A percentile compares a stretch with the other conserved stretches of the same genome.
Conservation (phyloP, 2,797 vertebrate genomes). For the Streptopelia turtur region DNA sequence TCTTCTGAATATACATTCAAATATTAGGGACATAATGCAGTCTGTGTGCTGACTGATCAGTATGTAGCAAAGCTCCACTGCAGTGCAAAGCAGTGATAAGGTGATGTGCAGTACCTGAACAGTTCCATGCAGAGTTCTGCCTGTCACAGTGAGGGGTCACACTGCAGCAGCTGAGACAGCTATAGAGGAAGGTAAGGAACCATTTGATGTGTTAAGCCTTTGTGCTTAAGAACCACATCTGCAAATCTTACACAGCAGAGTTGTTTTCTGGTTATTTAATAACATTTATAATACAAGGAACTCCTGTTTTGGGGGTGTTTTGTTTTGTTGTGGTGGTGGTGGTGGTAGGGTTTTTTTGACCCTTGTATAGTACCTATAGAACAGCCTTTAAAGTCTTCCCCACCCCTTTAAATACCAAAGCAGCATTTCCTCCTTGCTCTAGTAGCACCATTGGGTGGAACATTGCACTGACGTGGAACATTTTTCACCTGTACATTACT, state of each 20-base stretch:
- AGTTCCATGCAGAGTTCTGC: not conserved
- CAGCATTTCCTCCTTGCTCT: not conserved
- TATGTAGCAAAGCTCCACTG: not conserved
- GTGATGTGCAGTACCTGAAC: not conserved
- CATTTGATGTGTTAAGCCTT: not conserved
- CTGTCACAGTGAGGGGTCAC: fast-evolving
- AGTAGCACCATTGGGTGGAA: not conserved
- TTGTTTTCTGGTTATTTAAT: not conserved
- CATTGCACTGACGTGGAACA: not conserved
- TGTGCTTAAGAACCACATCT: not conserved
- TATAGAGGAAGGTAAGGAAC: not conserved
- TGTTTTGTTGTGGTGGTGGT: no score
- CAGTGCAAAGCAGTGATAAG: not conserved
- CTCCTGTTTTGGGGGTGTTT: not conserved
- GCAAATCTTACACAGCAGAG: not conserved
- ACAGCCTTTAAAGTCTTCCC: not conserved
- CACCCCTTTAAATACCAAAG: not conserved
- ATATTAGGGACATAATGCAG: not conserved
- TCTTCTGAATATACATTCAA: not conserved
- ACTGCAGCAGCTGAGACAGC: not conserved
- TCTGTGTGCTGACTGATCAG: not conserved
- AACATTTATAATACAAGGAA: not conserved
- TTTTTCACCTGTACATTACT: not conserved
- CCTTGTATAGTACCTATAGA: not conserved
- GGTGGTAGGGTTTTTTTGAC: not conserved